Evolutionary conservation across 2,797 vertebrate species (phyloP).

Genomic region (Macroramphosus scolopax): DNA sequence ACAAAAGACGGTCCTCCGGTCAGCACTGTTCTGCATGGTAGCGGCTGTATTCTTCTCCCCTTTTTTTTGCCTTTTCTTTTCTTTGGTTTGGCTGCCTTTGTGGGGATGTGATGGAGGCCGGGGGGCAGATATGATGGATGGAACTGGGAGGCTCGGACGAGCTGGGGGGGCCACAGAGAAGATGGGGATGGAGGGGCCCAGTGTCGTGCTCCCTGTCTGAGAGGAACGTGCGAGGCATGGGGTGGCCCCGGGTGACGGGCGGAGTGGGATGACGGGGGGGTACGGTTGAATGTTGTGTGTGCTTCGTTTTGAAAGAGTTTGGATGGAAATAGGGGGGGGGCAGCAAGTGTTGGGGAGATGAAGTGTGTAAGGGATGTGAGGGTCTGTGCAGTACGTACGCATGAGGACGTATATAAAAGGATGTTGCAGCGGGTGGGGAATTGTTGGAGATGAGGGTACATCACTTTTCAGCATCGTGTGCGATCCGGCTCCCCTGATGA

Average conservation of each 20-base stretch:
- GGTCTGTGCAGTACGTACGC: conserved; percentile 1
- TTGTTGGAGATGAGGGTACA: conserved; percentile 11
- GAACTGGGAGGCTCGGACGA: conserved; percentile 49
- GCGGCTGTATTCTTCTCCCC: conserved; percentile 67
- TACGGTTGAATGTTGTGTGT: conserved; percentile 25
- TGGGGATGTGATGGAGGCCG: conserved; percentile 58
- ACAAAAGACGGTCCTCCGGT: conserved; percentile 69
- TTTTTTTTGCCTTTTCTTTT: conserved; percentile 67
- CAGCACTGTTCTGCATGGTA: conserved; percentile 73
- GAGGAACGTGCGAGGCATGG: conserved; percentile 72
- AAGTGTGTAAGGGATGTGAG: conserved; percentile 6
- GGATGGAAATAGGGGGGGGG: conserved; percentile 26
- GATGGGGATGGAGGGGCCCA: conserved; percentile 49
- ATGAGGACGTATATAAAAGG: conserved; percentile 19
- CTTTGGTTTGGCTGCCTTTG: conserved; percentile 64
- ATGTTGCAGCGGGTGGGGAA: conserved; percentile 18
- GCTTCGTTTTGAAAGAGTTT: conserved; percentile 39
- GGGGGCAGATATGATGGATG: conserved; percentile 77
- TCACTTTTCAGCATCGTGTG: conserved; percentile 9
- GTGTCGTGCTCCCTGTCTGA: conserved; percentile 75
- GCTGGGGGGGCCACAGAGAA: conserved; percentile 23
- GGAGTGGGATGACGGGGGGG: conserved; percentile 13
- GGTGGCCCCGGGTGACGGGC: conserved; percentile 57
- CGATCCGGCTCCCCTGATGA: conserved; percentile 25
- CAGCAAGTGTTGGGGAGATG: conserved; percentile 11